Percentiles rank a stretch among this genome's conserved stretches.
phyloP scores from a whole-genome alignment of 2,888 invertebrate genomes.

The Pseudococcus jackbeardsleyi region DNA sequence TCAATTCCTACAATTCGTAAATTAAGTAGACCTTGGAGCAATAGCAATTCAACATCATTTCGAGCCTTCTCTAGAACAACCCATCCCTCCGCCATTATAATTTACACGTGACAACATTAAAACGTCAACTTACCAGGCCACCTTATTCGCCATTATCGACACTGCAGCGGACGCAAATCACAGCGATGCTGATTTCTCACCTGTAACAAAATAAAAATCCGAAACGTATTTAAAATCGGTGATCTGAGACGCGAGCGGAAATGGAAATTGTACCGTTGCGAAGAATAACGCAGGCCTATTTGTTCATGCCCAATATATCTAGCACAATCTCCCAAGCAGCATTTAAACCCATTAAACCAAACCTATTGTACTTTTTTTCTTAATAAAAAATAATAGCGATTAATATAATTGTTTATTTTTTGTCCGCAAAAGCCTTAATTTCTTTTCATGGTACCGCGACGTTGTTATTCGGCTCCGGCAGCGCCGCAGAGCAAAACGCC shows the following conservation, averaged over 20 bases:
- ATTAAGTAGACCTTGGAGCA: not conserved
- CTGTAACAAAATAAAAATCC: not conserved
- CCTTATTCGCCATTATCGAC: not conserved
- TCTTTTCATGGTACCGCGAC: not conserved
- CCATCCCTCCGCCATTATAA: not conserved
- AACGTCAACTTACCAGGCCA: not conserved
- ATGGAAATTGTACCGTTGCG: not conserved
- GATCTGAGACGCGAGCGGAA: not conserved
- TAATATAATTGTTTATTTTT: slow-evolving; percentile 17
- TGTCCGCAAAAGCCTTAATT: not conserved
- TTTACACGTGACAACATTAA: not conserved
- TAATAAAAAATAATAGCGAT: slow-evolving; percentile 42
- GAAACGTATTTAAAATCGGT: slow-evolving; percentile 4
- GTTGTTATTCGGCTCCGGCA: not conserved
- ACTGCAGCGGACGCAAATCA: not conserved
- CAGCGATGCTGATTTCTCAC: not conserved
- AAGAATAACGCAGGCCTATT: not conserved
- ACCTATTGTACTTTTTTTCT: slow-evolving; percentile 1
- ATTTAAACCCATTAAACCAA: slow-evolving; percentile 6
- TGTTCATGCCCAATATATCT: slow-evolving; percentile 34
- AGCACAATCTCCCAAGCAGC: not conserved
- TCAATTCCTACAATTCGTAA: no score
- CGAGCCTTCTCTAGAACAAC: not conserved
- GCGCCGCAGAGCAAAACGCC: not conserved
- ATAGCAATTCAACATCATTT: not conserved